phyloP scores from a whole-genome alignment of 2,113 vertebrate genomes.

The Phylloscopus trochiloides region DNA sequence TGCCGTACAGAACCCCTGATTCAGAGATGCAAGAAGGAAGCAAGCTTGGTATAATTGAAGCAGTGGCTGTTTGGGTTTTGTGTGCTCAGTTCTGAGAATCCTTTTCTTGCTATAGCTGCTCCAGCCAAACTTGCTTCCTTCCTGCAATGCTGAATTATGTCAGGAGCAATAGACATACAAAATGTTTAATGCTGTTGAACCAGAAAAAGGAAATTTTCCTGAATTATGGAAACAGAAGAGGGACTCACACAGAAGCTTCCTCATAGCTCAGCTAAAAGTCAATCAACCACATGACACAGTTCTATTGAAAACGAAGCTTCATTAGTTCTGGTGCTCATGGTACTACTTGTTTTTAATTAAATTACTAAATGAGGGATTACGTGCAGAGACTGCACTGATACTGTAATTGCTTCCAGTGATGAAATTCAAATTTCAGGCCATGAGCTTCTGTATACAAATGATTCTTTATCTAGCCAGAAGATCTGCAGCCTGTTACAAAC shows the following conservation, averaged over 20 bases:
- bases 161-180: not conserved
- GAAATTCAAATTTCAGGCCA: slow-evolving; percentile 34
- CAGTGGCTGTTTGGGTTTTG: not conserved
- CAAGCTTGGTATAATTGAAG: not conserved
- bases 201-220: not conserved
- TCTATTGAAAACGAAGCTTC: slow-evolving; percentile 14
- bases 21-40: not conserved
- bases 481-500: not conserved
- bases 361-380: slow-evolving; percentile 50
- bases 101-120: not conserved
- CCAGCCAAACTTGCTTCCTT: not conserved
- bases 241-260: not conserved
- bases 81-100: not conserved
- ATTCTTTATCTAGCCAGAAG: not conserved
- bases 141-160: not conserved
- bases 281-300: not conserved
- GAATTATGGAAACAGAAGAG: not conserved
- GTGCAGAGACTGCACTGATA: not conserved
- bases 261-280: not conserved
- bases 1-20: not conserved
- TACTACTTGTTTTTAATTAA: slow-evolving; percentile 58
- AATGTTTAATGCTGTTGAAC: not conserved
- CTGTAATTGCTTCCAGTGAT: slow-evolving; percentile 50
- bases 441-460: slow-evolving; percentile 2
- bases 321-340: slow-evolving; percentile 25